Percentiles rank a stretch among this genome's conserved stretches.
These are phyloP conservation scores for Phylloscopus trochiloides DNA, from an alignment of 2,113 vertebrate species.

Conservation along the genomic window DNA sequence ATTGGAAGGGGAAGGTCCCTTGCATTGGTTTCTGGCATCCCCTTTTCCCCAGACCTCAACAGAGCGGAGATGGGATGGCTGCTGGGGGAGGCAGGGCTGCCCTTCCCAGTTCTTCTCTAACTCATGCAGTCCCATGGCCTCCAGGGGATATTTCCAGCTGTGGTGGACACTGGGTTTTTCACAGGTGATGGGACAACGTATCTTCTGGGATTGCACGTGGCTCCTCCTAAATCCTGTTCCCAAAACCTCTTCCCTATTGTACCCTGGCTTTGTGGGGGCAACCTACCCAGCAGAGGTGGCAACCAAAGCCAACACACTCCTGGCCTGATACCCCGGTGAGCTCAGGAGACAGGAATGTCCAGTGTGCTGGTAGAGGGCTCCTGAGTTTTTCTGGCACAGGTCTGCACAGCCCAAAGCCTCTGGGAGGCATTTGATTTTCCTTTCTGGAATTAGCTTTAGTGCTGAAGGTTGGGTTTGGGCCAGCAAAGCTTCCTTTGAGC, in stretches of 20 bases:
- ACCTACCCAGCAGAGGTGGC: background rate
- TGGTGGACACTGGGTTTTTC: rapidly evolving
- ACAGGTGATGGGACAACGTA: background rate
- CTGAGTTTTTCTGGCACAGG: background rate
- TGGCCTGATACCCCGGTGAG: background rate
- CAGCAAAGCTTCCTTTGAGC: constrained; percentile 58
- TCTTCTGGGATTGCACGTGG: background rate
- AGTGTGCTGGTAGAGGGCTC: background rate
- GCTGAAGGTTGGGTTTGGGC: constrained; percentile 52
- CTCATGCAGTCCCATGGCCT: background rate
- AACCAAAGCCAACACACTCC: background rate
- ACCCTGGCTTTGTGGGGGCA: background rate
- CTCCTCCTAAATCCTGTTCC: background rate
- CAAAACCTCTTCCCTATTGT: background rate
- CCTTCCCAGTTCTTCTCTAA: background rate
- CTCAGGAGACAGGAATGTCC: constrained; percentile 33
- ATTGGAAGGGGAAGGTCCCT: background rate
- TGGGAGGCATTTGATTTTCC: constrained; percentile 40
- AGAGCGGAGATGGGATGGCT: background rate
- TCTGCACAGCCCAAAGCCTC: background rate
- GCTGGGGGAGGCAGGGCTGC: background rate
- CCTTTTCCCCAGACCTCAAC: background rate
- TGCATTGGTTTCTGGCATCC: background rate
- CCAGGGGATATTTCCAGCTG: background rate
- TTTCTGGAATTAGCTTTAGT: constrained; percentile 56